phyloP scores from a whole-genome alignment of 1,140 invertebrate genomes.

The Melanaphis sacchari region DNA sequence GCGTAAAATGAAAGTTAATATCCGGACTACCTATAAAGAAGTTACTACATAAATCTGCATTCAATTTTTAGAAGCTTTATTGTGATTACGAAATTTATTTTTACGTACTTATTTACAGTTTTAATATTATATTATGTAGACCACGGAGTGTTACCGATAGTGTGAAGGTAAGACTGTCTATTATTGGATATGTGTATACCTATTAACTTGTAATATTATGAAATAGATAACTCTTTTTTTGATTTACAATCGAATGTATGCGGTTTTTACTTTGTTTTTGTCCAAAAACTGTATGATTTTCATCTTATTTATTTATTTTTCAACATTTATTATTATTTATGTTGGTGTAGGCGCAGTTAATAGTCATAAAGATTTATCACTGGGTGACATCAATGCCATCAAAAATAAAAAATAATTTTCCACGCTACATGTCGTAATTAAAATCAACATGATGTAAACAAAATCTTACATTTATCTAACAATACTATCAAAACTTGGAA shows the following conservation, averaged over 20 bases:
- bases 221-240: not conserved
- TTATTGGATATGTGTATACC: not conserved
- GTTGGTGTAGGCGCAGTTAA: no score
- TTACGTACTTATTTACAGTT: not conserved
- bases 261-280: not conserved
- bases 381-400: no score
- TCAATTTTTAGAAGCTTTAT: not conserved
- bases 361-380: no score
- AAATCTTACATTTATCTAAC: no score
- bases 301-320: not conserved
- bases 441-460: no score
- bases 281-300: not conserved
- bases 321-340: no score
- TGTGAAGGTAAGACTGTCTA: not conserved
- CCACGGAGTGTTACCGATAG: no score
- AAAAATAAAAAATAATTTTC: no score
- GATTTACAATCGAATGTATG: not conserved
- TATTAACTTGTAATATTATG: not conserved
- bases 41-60: not conserved
- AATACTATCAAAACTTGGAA: no score
- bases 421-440: no score
- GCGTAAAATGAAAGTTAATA: not conserved
- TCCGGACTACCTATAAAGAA: not conserved
- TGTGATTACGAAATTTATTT: not conserved
- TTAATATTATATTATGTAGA: not conserved